A percentile compares a stretch with the other conserved stretches of the same genome.
Evolutionary conservation across 1,140 invertebrate genomes (phyloP).

Genomic region (Formica selysi): DNA sequence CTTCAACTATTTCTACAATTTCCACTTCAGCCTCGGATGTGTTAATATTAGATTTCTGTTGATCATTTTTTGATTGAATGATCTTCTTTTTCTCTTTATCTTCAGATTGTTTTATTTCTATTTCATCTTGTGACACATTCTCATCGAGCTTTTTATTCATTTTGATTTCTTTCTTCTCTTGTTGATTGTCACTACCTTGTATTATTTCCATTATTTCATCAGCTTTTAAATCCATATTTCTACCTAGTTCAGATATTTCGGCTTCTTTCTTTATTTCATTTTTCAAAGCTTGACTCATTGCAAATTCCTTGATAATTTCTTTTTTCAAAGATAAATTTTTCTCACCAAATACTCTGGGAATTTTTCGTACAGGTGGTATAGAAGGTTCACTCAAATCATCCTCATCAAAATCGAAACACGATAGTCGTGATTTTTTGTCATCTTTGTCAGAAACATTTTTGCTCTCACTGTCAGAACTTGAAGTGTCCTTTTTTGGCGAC

Average conservation of each 20-base stretch:
- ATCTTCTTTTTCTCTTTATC: conserved; percentile 35
- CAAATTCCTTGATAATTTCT: conserved; percentile 85
- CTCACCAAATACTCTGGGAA: conserved; percentile 83
- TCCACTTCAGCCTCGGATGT: conserved; percentile 76
- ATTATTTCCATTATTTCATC: conserved; percentile 58
- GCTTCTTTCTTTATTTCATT: conserved; percentile 69
- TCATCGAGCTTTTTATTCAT: conserved; percentile 40
- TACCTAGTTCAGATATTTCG: conserved; percentile 67
- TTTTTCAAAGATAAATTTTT: conserved; percentile 83
- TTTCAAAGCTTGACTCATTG: conserved; percentile 83
- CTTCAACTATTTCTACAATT: conserved; percentile 84
- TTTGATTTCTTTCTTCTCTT: conserved; percentile 30
- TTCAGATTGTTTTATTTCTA: conserved; percentile 37
- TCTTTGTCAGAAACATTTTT: conserved; percentile 77
- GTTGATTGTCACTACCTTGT: conserved; percentile 32
- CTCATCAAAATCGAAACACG: conserved; percentile 88
- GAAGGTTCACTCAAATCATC: conserved; percentile 85
- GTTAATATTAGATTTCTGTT: conserved; percentile 59
- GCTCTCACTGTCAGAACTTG: conserved; percentile 68
- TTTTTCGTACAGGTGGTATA: conserved; percentile 85
- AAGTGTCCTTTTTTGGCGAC: conserved; percentile 52
- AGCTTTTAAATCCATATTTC: conserved; percentile 61
- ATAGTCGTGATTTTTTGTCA: conserved; percentile 84
- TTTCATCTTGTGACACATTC: conserved; percentile 51
- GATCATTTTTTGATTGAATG: neutral